These are phyloP conservation scores for Phalangium opilio DNA, from an alignment of 2,888 invertebrate species.

Conservation along the genomic window DNA sequence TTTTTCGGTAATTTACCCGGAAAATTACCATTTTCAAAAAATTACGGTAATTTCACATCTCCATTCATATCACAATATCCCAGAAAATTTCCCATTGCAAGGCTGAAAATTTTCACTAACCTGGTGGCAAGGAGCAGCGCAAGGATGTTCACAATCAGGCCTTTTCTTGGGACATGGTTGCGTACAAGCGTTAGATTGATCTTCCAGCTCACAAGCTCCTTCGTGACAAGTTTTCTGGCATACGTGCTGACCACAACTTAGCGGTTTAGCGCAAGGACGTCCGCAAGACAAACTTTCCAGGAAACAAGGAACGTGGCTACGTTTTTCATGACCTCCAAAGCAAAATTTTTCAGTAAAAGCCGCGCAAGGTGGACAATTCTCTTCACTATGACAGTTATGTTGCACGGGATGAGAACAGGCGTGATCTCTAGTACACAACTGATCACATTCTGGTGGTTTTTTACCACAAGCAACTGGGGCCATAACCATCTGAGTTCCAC, in stretches of 20 bases:
- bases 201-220: constrained; percentile 48
- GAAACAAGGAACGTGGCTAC: constrained; percentile 43
- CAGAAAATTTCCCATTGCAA: too few relatives aligned
- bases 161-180: constrained; percentile 61
- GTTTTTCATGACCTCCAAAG: constrained; percentile 56
- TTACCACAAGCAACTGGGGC: constrained; percentile 91
- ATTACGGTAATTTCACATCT: too few relatives aligned
- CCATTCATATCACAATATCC: too few relatives aligned
- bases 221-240: constrained; percentile 67
- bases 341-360: constrained; percentile 71
- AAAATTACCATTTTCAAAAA: too few relatives aligned
- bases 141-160: constrained; percentile 64
- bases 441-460: constrained; percentile 59
- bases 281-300: constrained; percentile 81
- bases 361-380: constrained; percentile 64
- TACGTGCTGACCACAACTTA: constrained; percentile 68
- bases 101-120: too few relatives aligned
- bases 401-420: constrained; percentile 64
- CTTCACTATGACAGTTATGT: constrained; percentile 65
- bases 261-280: constrained; percentile 58
- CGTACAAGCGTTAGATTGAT: constrained; percentile 45
- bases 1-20: too few relatives aligned
- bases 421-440: constrained; percentile 58
- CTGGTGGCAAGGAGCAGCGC: constrained; percentile 66
- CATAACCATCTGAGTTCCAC: constrained; percentile 66